A percentile compares a stretch with the other conserved stretches of the same genome.
These are phyloP conservation scores for Leptinotarsa defecta DNA, from an alignment of 1,140 invertebrate genomes.

Conservation along the genomic window DNA sequence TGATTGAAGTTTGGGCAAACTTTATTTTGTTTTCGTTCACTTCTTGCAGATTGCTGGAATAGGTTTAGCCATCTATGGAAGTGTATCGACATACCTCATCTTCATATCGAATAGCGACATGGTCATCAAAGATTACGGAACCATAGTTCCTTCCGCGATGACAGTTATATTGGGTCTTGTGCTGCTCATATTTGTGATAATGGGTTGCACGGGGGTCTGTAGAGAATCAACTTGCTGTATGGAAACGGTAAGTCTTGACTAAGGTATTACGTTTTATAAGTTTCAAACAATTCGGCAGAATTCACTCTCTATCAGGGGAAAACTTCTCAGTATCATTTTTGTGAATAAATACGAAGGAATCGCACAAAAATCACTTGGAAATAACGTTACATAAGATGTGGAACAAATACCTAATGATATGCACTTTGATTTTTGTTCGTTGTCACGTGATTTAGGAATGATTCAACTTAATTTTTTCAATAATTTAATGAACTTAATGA, in stretches of 20 bases:
- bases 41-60: constrained; percentile 28
- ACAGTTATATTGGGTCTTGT: constrained; percentile 21
- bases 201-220: constrained; percentile 85
- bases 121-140: constrained; percentile 25
- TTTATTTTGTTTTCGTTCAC: not conserved
- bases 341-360: too few species aligned
- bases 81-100: constrained; percentile 21
- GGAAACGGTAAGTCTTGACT: constrained; percentile 65
- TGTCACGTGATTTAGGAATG: too few species aligned
- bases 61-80: constrained; percentile 27
- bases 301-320: too few species aligned
- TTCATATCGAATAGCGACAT: constrained; percentile 27
- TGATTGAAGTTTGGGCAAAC: not conserved
- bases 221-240: constrained; percentile 83
- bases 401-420: too few species aligned
- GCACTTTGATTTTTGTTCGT: too few species aligned
- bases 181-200: constrained; percentile 72
- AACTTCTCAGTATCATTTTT: too few species aligned
- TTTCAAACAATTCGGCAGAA: too few species aligned
- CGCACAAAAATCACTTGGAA: too few species aligned
- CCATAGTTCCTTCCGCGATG: constrained; percentile 22
- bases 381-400: too few species aligned
- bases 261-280: too few species aligned
- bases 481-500: too few species aligned
- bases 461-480: too few species aligned